A percentile compares a stretch with the other conserved stretches of the same genome.
Evolutionary conservation across 1,140 invertebrate genomes (phyloP).

Genomic region (Papilio machaon): DNA sequence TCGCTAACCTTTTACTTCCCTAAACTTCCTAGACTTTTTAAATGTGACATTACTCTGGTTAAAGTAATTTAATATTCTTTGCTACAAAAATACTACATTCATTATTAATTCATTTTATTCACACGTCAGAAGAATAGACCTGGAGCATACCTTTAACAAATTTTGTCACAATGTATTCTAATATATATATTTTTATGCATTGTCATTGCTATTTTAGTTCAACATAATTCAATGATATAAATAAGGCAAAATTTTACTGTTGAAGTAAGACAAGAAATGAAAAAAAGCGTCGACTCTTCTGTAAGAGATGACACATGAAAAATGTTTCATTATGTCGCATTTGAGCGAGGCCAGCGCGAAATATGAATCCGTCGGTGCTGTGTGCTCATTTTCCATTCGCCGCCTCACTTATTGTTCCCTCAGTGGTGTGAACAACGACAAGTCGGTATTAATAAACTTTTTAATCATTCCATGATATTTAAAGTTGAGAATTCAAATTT

Average conservation of each 20-base stretch:
- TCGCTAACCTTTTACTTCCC: too few species aligned
- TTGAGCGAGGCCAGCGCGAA: slow-evolving; percentile 17
- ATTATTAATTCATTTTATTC: too few species aligned
- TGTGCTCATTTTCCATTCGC: slow-evolving; percentile 20
- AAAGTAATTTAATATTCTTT: too few species aligned
- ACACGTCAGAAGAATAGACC: too few species aligned
- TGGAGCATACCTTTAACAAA: too few species aligned
- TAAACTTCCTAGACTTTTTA: too few species aligned
- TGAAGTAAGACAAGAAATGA: neutral
- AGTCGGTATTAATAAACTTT: slow-evolving; percentile 17
- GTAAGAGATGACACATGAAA: slow-evolving; percentile 21
- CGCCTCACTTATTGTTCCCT: slow-evolving; percentile 22
- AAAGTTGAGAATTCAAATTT: neutral
- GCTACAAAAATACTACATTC: too few species aligned
- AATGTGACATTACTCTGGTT: too few species aligned
- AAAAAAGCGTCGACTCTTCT: neutral
- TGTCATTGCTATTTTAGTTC: neutral
- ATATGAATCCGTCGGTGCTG: slow-evolving; percentile 16
- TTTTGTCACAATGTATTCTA: too few species aligned
- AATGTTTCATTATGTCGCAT: slow-evolving; percentile 19
- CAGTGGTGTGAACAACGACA: slow-evolving; percentile 9
- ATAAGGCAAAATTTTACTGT: neutral
- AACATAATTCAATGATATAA: neutral
- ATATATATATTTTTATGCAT: too few species aligned
- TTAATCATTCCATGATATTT: neutral